These are phyloP conservation scores for Andrena trimmerana DNA, from an alignment of 2,888 invertebrate species.

Conservation along the genomic window DNA sequence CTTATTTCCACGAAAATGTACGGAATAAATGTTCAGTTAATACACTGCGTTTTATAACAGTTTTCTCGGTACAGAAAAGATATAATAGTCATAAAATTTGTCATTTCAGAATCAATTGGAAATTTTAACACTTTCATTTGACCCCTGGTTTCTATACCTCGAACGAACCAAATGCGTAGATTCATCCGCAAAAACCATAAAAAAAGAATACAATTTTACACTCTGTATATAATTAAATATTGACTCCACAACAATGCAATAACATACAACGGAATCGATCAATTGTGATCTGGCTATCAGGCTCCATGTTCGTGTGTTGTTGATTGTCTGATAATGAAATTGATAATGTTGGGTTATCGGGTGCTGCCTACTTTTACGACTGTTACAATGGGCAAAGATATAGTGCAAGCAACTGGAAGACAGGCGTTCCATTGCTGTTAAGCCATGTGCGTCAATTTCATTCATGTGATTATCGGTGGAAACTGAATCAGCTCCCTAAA, in stretches of 20 bases:
- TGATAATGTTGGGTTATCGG: conserved; percentile 64
- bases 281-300: conserved; percentile 33
- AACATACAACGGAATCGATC: not conserved
- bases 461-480: not conserved
- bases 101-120: too few relatives aligned
- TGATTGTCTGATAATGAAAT: conserved; percentile 53
- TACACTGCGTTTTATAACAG: too few relatives aligned
- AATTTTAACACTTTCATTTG: too few relatives aligned
- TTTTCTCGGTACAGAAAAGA: too few relatives aligned
- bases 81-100: too few relatives aligned
- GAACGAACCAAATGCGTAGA: not conserved
- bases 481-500: conserved; percentile 2
- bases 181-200: not conserved
- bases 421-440: conserved; percentile 11
- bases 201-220: not conserved
- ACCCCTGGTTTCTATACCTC: not conserved
- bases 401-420: conserved; percentile 20
- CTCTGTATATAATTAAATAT: not conserved
- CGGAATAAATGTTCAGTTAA: too few relatives aligned
- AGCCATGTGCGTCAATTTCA: not conserved
- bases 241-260: not conserved
- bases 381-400: conserved; percentile 63
- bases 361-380: conserved; percentile 43
- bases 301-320: conserved; percentile 22
- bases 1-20: too few relatives aligned